A percentile compares a stretch with the other conserved stretches of the same genome.
Evolutionary conservation across 2,113 vertebrate species (phyloP).

Genomic region (Hydrolagus affinis): DNA sequence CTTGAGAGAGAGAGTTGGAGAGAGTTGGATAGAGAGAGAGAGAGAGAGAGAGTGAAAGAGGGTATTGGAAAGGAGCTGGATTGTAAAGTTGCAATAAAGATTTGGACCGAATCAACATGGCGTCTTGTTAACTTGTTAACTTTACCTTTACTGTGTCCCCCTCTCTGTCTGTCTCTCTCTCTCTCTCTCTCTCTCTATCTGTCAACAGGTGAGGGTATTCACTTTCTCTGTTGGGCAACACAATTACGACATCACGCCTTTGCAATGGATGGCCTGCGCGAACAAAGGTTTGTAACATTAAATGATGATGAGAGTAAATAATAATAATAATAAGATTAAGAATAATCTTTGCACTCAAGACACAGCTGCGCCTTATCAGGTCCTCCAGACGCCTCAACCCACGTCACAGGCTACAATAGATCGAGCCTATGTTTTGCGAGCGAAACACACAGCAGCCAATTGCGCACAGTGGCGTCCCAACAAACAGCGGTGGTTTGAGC

Average conservation of each 20-base stretch:
- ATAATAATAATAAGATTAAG: too few relatives aligned
- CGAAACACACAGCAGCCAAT: background rate
- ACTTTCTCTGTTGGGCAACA: slow-evolving; percentile 97
- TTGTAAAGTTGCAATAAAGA: too few relatives aligned
- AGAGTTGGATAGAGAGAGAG: too few relatives aligned
- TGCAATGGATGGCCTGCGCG: slow-evolving; percentile 96
- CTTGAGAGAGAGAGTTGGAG: too few relatives aligned
- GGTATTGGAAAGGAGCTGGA: too few relatives aligned
- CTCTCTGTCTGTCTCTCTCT: background rate
- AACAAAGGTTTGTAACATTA: slow-evolving; percentile 75
- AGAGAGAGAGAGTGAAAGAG: too few relatives aligned
- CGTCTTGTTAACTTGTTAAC: too few relatives aligned
- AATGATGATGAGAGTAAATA: too few relatives aligned
- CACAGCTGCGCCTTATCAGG: background rate
- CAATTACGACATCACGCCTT: slow-evolving; percentile 92
- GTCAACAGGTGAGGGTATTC: slow-evolving; percentile 74
- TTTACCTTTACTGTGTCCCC: background rate
- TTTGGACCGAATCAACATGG: too few relatives aligned
- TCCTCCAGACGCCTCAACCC: background rate
- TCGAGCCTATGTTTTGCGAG: too few relatives aligned
- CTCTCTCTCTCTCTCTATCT: accelerated
- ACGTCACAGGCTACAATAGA: background rate
- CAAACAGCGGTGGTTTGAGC: background rate
- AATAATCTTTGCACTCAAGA: too few relatives aligned
- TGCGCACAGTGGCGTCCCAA: too few relatives aligned